Base-by-base conservation (phyloP, 1,140 invertebrate species). In the Potamilus streckersoni region DNA sequence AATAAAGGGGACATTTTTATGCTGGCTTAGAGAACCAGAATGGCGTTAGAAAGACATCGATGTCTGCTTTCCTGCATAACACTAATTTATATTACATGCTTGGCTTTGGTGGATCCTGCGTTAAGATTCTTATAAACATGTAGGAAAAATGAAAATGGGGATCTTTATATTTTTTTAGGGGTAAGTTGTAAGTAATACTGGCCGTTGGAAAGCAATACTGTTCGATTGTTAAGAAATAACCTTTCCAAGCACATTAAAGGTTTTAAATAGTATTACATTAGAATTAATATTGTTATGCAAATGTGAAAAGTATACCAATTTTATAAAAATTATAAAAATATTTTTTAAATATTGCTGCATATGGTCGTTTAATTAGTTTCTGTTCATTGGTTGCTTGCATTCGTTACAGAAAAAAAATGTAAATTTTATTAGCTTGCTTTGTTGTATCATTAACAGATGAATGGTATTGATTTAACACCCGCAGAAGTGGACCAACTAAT, bases 401-500 rank as follows among this genome's bases (percentile, higher is more conserved):
- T 62, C 19, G 6, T 62, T 19, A 69, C n/a, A 16, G 57, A 56
- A 55, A 16, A 23, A 57, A 17, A 31, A 0, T 3, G 15, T 38
- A 20, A 27, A 31, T 23, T 60, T 8, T 71, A 15, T 27, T 13
- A 38, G 2, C 56, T 15, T 64, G 12, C 73, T 74, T 76, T 12
- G 6, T 49, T 49, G 38, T 49, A 49, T 8, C 11, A 8, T 59
- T 74, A 77, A 63, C 59, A 87, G 85, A 80, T 67, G 69, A 76
- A 76, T 58, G 79, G 82, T 0, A 84, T 88, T 55, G 82, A 85
- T n/a, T 76, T 88, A 66, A 82, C 78, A 14, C 80, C 86, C 16
- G 69, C 81, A 60, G 83, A 88, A 66, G 80, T 88, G 17, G 81
- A 84, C 16, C 69, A 77, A 38, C 69, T 87, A 20, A 80, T 88